phyloP scores from a whole-genome alignment of 2,888 invertebrate genomes.

The Acronicta alni region DNA sequence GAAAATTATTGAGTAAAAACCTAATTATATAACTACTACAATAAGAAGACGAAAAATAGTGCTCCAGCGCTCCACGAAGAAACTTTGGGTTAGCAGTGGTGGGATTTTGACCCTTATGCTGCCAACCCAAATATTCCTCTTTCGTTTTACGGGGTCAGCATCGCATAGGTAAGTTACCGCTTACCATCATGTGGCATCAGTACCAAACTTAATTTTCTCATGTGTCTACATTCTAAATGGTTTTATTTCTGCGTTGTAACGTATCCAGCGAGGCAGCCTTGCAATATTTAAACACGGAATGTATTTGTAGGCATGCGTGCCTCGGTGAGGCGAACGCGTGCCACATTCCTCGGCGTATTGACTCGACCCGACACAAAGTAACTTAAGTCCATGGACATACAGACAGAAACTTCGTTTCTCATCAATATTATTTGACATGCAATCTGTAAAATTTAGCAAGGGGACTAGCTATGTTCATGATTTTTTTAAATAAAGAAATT shows the following conservation, averaged over 20 bases:
- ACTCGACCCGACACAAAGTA: constrained; percentile 77
- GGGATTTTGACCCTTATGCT: too few relatives aligned
- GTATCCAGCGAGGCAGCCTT: constrained; percentile 43
- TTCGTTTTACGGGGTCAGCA: too few relatives aligned
- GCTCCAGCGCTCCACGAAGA: too few relatives aligned
- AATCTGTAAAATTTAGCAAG: neutral
- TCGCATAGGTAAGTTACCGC: too few relatives aligned
- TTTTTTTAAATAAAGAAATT: too few relatives aligned
- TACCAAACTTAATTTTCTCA: neutral
- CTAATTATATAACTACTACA: too few relatives aligned
- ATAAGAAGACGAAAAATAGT: too few relatives aligned
- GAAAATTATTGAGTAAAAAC: too few relatives aligned
- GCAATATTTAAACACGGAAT: constrained; percentile 57
- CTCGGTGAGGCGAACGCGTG: constrained; percentile 67
- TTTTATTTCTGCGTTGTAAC: constrained; percentile 41
- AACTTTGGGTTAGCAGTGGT: too few relatives aligned
- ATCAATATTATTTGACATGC: neutral
- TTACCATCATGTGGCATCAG: too few relatives aligned
- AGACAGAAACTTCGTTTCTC: constrained; percentile 36
- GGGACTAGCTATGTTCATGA: too few relatives aligned
- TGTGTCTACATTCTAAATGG: constrained; percentile 6
- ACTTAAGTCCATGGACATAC: constrained; percentile 59
- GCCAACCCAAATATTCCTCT: too few relatives aligned
- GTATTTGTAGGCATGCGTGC: constrained; percentile 59
- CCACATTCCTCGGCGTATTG: constrained; percentile 82